Conservation (phyloP, 2,797 vertebrate species). For the Valencia hispanica region DNA sequence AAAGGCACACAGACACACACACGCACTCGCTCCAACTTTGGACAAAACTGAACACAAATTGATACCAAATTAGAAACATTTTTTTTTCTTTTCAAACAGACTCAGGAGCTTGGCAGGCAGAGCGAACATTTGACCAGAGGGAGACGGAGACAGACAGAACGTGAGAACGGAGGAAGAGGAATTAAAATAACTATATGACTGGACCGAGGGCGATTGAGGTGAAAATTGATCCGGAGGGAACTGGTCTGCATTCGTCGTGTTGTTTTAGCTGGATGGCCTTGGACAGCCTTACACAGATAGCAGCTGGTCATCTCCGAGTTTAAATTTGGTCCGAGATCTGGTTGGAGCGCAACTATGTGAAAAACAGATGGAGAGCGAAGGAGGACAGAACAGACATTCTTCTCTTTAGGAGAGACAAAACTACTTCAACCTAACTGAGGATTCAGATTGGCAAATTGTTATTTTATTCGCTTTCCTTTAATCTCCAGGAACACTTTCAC, state of each 20-base stretch:
- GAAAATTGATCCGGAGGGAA: slow-evolving; percentile 47
- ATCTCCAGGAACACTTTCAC: slow-evolving; percentile 39
- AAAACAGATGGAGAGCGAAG: slow-evolving; percentile 60
- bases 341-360: slow-evolving; percentile 23
- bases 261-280: slow-evolving; percentile 65
- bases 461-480: slow-evolving; percentile 37
- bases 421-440: slow-evolving; percentile 20
- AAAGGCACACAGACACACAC: slow-evolving; percentile 41
- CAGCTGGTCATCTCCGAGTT: slow-evolving; percentile 53
- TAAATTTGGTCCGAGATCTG: slow-evolving; percentile 33
- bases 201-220: slow-evolving; percentile 25
- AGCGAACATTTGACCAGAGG: slow-evolving; percentile 35
- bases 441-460: slow-evolving; percentile 51
- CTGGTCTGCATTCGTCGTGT: slow-evolving; percentile 34
- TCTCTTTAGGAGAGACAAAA: slow-evolving; percentile 34
- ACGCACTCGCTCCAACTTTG: slow-evolving; percentile 36
- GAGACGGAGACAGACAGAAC: slow-evolving; percentile 22
- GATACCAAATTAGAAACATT: slow-evolving; percentile 62
- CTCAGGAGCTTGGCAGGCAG: slow-evolving; percentile 56
- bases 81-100: slow-evolving; percentile 39
- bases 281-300: slow-evolving; percentile 57
- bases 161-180: slow-evolving; percentile 45
- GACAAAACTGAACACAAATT: slow-evolving; percentile 61
- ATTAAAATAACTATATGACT: slow-evolving; percentile 55
- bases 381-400: slow-evolving; percentile 8